Conservation (phyloP, 2,888 invertebrate genomes). For the Pyrocoelia pectoralis region DNA sequence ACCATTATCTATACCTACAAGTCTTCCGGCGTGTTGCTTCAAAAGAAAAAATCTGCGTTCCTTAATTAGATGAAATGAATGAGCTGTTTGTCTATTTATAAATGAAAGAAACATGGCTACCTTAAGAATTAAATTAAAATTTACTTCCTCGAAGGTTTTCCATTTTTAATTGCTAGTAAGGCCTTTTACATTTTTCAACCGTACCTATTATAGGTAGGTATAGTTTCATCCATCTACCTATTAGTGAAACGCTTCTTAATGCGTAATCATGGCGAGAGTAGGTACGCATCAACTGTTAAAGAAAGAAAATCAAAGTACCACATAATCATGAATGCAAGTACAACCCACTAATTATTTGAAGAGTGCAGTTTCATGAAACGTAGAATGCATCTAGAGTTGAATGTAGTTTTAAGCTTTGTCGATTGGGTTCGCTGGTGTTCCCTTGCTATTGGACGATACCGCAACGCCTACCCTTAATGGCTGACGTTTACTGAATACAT, state of each 20-base stretch:
- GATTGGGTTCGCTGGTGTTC: slow-evolving; percentile 46
- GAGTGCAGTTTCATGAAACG: slow-evolving; percentile 34
- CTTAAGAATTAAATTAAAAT: background rate
- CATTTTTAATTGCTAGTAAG: slow-evolving; percentile 8
- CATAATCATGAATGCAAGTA: slow-evolving; percentile 40
- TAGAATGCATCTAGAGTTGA: slow-evolving; percentile 36
- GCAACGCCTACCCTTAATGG: slow-evolving; percentile 51
- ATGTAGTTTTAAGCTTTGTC: slow-evolving; percentile 41
- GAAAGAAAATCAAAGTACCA: slow-evolving; percentile 13
- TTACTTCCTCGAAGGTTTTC: background rate
- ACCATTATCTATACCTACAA: slow-evolving; percentile 11
- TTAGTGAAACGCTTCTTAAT: background rate
- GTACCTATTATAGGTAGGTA: no score
- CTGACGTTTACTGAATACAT: slow-evolving; percentile 42
- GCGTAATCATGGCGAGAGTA: slow-evolving; percentile 10
- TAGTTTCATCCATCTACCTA: background rate
- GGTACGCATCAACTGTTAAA: background rate
- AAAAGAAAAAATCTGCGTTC: background rate
- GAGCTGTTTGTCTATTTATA: no score
- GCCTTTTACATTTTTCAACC: background rate
- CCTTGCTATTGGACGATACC: slow-evolving; percentile 47
- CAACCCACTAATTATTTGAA: slow-evolving; percentile 45
- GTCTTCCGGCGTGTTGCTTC: background rate
- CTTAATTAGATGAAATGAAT: background rate
- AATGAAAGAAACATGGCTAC: background rate